Evolutionary conservation across 2,113 vertebrate species (phyloP), one percentile per base, ranked within the genome.

Genomic region (Rafetus swinhoei): DNA sequence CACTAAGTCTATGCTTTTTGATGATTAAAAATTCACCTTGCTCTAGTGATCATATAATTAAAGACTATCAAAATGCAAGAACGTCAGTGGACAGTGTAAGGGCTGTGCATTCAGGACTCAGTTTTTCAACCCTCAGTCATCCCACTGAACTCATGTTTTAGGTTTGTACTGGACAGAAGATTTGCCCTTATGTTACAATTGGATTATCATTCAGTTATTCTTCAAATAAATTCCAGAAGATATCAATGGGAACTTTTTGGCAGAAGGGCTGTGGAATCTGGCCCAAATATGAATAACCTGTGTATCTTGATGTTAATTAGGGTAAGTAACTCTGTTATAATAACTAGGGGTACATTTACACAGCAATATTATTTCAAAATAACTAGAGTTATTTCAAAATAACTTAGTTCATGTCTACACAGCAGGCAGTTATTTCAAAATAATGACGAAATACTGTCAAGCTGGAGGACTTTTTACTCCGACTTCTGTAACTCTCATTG

Each of bases 111-210:
- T 76, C 82, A 11, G 80, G 60, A 21, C 12, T 7, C 72, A 50
- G 15, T 13, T 92, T 92, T 86, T 50, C 69, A 0, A 1, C 5
- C 39, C 74, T 82, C 35, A 72, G 0, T 25, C 79, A 11, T 15
- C n/a, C 52, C 59, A 81, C 52, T 77, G 84, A 27, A 25, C 9
- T 9, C 0, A 0, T 50, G 19, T 2, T 91, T 77, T 54, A 0
- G 0, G 81, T 29, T 56, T 72, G 27, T 54, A 54, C 0, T 29
- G 32, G 53, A 62, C 52, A 89, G 55, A 82, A 81, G 2, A 39
- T 82, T 86, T 0, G 0, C 24, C 0, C 0, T 55, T 77, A 6
- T 2, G 1, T 2, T 32, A 74, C 12, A 62, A 62, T 53, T 27
- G 32, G 57, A 15, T 24, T 18, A 80, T 65, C 4, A 27, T 86